Conservation (phyloP, 2,113 vertebrate species). For the Alligator mississippiensis region DNA sequence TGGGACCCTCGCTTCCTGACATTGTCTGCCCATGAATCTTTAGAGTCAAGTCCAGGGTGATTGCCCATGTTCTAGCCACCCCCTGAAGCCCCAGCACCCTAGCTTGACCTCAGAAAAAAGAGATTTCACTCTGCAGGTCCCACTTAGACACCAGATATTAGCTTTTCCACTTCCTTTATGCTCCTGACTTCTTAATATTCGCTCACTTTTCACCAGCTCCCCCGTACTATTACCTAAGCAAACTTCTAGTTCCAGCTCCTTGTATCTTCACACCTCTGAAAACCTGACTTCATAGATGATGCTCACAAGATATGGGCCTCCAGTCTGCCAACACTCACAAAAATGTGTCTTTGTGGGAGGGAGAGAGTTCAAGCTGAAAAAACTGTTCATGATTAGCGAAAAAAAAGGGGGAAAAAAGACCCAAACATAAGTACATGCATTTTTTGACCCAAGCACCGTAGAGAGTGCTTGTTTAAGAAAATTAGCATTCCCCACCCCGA, state of each 20-base stretch:
- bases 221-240: not conserved
- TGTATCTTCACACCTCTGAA: not conserved
- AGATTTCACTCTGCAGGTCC: not conserved
- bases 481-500: accelerated
- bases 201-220: not conserved
- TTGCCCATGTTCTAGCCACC: too few species aligned
- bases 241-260: not conserved
- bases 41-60: too few species aligned
- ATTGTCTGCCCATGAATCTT: too few species aligned
- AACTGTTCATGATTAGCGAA: too few species aligned
- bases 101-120: not conserved
- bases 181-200: too few species aligned
- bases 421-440: not conserved
- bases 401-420: not conserved
- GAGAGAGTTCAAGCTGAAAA: not conserved
- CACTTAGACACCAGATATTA: not conserved
- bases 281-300: not conserved
- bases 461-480: accelerated
- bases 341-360: not conserved
- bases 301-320: not conserved
- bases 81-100: not conserved
- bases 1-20: too few species aligned
- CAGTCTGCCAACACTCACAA: not conserved
- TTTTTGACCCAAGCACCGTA: not conserved
- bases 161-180: not conserved